Evolutionary conservation across 1,140 invertebrate genomes (phyloP).

Genomic region (Conus betulinus): DNA sequence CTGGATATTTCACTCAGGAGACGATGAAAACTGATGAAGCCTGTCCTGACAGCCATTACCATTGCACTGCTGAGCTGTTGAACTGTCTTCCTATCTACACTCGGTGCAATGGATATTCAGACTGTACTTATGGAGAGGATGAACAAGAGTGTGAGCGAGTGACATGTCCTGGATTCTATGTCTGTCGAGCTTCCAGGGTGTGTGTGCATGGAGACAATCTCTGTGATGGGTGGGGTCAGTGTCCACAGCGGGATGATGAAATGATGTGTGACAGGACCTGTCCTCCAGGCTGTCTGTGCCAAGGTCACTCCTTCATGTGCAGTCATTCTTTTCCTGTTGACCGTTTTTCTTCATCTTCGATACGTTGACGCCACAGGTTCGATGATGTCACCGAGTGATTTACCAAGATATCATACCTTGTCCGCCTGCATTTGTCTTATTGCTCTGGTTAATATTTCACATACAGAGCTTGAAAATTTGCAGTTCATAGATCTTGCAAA

Average conservation of each 20-base stretch:
- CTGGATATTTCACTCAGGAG: neutral
- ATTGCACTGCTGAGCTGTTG: neutral
- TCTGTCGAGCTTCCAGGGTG: neutral
- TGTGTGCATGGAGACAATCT: constrained; percentile 24
- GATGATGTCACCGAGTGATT: neutral
- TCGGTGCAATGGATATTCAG: neutral
- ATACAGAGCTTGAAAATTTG: neutral
- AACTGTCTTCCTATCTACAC: neutral
- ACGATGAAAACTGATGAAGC: neutral
- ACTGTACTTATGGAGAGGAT: neutral
- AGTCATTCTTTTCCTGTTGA: neutral
- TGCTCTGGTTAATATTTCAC: neutral
- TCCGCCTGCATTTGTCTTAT: neutral
- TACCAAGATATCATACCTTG: neutral
- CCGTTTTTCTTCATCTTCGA: neutral
- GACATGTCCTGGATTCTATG: neutral
- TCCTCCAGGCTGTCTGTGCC: neutral
- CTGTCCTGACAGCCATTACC: constrained; percentile 16
- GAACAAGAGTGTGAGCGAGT: neutral
- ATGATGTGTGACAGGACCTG: neutral
- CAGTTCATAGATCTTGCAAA: neutral
- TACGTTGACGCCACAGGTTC: neutral
- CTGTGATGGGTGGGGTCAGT: constrained; percentile 34
- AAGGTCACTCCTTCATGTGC: neutral
- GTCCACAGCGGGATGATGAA: constrained; percentile 15